phyloP scores from a whole-genome alignment of 2,888 invertebrate species.

The Sicus ferrugineus region DNA sequence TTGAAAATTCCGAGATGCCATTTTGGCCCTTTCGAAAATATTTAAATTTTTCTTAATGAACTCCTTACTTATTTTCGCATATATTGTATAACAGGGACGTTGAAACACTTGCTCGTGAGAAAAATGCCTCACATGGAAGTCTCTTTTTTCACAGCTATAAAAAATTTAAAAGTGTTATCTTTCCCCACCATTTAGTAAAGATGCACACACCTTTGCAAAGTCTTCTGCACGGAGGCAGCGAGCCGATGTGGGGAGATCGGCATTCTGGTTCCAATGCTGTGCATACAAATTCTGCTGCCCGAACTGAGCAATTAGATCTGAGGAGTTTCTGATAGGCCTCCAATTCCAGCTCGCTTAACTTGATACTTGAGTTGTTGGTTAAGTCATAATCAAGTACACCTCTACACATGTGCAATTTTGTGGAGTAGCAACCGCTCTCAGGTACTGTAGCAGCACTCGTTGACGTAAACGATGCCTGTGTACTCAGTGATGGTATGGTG shows the following conservation, averaged over 20 bases:
- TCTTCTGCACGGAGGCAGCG: conserved; percentile 72
- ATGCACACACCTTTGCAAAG: conserved; percentile 70
- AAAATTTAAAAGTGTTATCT: too few species aligned
- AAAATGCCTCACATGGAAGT: too few species aligned
- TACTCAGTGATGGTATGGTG: conserved; percentile 68
- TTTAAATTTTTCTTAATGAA: too few species aligned
- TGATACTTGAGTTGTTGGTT: conserved; percentile 64
- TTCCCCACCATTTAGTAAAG: neutral
- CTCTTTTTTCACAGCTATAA: too few species aligned
- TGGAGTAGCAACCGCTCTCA: conserved; percentile 60
- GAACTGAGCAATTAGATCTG: conserved; percentile 71
- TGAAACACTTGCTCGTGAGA: too few species aligned
- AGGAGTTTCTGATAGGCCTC: conserved; percentile 70
- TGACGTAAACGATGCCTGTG: conserved; percentile 52
- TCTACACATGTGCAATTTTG: conserved; percentile 66
- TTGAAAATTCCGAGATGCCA: too few species aligned
- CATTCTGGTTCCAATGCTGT: conserved; percentile 74
- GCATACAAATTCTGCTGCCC: conserved; percentile 71
- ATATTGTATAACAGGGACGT: too few species aligned
- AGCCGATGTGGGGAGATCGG: conserved; percentile 68
- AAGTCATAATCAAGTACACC: conserved; percentile 74
- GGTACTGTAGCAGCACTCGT: conserved; percentile 41
- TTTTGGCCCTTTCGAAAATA: too few species aligned
- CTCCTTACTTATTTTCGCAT: too few species aligned
- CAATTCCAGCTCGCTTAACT: conserved; percentile 56